Base-by-base conservation (phyloP, 2,113 vertebrate species). In the Pollachius pollachius region DNA sequence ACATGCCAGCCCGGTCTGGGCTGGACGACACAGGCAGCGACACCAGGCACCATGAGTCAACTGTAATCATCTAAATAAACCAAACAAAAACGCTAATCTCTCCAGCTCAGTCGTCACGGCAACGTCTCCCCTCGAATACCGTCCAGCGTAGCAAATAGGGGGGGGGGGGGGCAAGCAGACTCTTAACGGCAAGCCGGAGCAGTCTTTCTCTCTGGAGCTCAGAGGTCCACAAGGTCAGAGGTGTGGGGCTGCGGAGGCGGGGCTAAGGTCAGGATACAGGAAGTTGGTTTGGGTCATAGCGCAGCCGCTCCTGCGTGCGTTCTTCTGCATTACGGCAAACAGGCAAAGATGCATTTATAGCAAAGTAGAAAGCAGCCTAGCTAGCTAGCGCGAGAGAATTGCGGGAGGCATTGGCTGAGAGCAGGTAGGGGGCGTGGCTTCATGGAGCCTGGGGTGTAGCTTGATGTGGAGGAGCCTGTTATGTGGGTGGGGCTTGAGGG, bases 61-160 rank as follows among this genome's bases (percentile, higher is more conserved):
- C 61, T 65, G 71, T 72, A 64, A 61, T 56, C 77, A 64, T 65
- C 23, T 4, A 74, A 72, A 18, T 62, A 71, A 85, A 83, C 83
- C 75, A 62, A 76, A 77, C 3, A 11, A 23, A 23, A 25, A 62
- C 15, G 15, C 2, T 3, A 62, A 62, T 15, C 8, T 62, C 23
- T 25, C 21, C 58, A 62, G 60, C 23, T 57, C 41, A 2, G 41
- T 48, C 41, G 41, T 13, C 41, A 48, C 41, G 41, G 41, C 41
- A 12, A 48, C 41, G 41, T 48, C 41, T 48, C 41, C 41, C 41
- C 9, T 13, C 41, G 12, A 9, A 12, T 2, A 8, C 8, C 41
- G 9, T 8, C 41, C 41, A 2, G 30, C 30, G 30, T 34, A 34
- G 30, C 6, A 23, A 23, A 23, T 23, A 2, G 30, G 30, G 30